Evolutionary conservation across 53 echinoderm and acorn worm species (phyloP), one percentile per base, ranked within the genome.

Genomic region (Holothuria scabra): DNA sequence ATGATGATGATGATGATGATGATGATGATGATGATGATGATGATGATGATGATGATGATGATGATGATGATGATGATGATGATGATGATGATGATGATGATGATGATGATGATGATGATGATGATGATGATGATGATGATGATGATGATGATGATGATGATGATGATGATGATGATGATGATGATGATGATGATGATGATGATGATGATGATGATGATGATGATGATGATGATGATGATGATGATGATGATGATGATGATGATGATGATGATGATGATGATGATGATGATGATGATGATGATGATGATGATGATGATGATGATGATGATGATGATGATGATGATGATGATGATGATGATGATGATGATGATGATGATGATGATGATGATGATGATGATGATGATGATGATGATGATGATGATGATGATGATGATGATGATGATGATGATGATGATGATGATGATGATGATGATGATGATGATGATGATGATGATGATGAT

Each of bases 321-420:
- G 67, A 66, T 66, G 67, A 66, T 66, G 67, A 66, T 66, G 67
- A 66, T 66, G 67, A 66, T 66, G 67, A 66, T 66, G 67, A 66
- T 66, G 67, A 66, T 66, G 67, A 66, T 66, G 67, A 66, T 66
- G 67, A 66, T 66, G 67, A 66, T 66, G 67, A 66, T 66, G 58
- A 58, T 58, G 58, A 66, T 58, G 58, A 58, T 58, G 67, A 66
- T 66, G 67, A 66, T 66, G 67, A 66, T 66, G 67, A 66, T 66
- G 67, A 66, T 66, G 67, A 66, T 66, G 67, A 66, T 66, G 67
- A 66, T 66, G 67, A 66, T 66, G 67, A 66, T 66, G 67, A 66
- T 66, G 67, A 66, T 66, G 67, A 66, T 66, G 67, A 66, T 66
- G 67, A 23, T 66, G 67, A 66, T 66, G 67, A 66, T 66, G 67